A percentile compares a stretch with the other conserved stretches of the same genome.
phyloP scores from a whole-genome alignment of 2,797 vertebrate species.

The Psittacula derbiana region DNA sequence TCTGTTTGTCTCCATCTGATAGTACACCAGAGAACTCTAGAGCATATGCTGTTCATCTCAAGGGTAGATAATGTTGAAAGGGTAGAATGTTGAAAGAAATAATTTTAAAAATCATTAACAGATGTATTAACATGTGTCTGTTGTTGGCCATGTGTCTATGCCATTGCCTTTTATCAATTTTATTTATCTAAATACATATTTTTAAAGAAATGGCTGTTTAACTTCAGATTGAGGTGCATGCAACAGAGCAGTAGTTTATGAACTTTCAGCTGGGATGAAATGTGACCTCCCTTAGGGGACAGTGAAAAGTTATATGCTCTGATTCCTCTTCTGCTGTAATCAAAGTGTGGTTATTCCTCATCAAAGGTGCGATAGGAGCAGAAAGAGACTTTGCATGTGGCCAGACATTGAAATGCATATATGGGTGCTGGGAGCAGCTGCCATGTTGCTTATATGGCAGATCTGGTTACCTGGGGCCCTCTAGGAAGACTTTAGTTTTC shows the following conservation, averaged over 20 bases:
- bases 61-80: not conserved
- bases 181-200: not conserved
- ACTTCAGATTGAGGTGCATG: not conserved
- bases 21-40: not conserved
- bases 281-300: not conserved
- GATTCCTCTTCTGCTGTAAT: not conserved
- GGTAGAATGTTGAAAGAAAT: not conserved
- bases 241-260: not conserved
- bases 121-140: not conserved
- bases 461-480: not conserved
- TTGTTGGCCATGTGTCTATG: not conserved
- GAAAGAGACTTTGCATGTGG: not conserved
- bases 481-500: not conserved
- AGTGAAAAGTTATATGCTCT: not conserved
- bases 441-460: not conserved
- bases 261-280: not conserved
- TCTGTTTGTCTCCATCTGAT: not conserved
- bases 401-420: rapidly evolving
- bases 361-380: not conserved
- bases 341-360: not conserved
- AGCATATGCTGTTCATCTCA: not conserved
- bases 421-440: not conserved
- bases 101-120: not conserved
- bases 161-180: not conserved
- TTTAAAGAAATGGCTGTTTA: not conserved